These are phyloP conservation scores for Drosophila oshimai DNA, from an alignment of 1,140 invertebrate genomes.

Conservation along the genomic window DNA sequence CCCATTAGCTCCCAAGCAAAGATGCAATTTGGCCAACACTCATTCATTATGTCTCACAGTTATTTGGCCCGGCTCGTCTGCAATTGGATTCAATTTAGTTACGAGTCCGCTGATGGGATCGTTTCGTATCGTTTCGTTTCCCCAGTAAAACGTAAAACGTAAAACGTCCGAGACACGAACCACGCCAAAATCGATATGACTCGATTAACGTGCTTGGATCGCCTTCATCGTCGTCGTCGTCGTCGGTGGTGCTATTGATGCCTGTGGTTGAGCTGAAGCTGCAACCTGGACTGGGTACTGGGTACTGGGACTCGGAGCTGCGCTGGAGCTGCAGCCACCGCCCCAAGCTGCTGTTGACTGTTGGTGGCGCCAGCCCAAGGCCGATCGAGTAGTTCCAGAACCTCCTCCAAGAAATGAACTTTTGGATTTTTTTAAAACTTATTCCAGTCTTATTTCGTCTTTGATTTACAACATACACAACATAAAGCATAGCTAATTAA, in stretches of 20 bases:
- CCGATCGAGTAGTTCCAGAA: not conserved
- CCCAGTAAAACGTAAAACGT: too few relatives aligned
- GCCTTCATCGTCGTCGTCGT: constrained; percentile 1
- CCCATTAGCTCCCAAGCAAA: constrained; percentile 37
- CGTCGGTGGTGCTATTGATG: constrained; percentile 44
- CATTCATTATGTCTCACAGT: constrained; percentile 79
- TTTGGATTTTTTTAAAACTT: not conserved
- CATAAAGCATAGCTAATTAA: too few relatives aligned
- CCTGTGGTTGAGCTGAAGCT: constrained; percentile 17
- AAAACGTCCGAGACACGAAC: constrained; percentile 78
- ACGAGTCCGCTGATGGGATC: constrained; percentile 53
- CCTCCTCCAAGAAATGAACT: too few relatives aligned
- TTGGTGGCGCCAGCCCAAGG: constrained; percentile 30
- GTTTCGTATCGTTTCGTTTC: too few relatives aligned
- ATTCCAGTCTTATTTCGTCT: too few relatives aligned
- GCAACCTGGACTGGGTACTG: not conserved
- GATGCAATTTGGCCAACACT: constrained; percentile 82
- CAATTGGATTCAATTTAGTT: constrained; percentile 81
- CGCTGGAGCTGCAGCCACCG: constrained; percentile 6
- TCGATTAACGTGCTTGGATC: constrained; percentile 72
- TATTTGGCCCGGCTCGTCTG: constrained; percentile 14
- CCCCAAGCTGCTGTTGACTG: constrained; percentile 34
- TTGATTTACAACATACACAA: too few relatives aligned
- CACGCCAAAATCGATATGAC: constrained; percentile 78
- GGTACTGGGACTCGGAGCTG: not conserved